Evolutionary conservation across 1,140 invertebrate genomes (phyloP).

Genomic region (Pseudomyrmex gracilis): DNA sequence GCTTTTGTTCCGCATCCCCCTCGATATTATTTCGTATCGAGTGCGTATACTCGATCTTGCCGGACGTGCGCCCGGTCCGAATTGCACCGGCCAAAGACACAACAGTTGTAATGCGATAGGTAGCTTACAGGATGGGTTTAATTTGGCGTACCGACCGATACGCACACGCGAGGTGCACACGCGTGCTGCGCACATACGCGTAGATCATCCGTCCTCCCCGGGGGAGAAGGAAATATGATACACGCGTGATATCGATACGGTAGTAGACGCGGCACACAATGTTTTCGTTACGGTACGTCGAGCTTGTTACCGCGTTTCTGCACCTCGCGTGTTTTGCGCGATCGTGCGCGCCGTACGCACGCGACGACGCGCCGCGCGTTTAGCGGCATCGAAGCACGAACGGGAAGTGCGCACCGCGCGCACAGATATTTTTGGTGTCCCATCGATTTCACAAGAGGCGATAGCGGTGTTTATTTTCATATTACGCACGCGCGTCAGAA

Average conservation of each 20-base stretch:
- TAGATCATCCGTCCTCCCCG: constrained; percentile 59
- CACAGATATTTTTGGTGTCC: constrained; percentile 50
- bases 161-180: constrained; percentile 32
- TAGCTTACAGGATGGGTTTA: constrained; percentile 45
- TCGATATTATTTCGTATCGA: constrained; percentile 43
- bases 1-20: background rate
- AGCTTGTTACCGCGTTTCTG: constrained; percentile 41
- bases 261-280: constrained; percentile 50
- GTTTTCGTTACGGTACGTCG: constrained; percentile 62
- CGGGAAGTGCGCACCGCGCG: background rate
- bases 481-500: constrained; percentile 28
- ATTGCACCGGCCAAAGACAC: constrained; percentile 47
- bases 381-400: background rate
- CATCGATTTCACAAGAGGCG: constrained; percentile 65
- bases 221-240: constrained; percentile 62
- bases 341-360: background rate
- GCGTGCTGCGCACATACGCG: constrained; percentile 17
- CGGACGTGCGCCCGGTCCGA: background rate
- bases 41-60: background rate
- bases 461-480: constrained; percentile 51
- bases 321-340: constrained; percentile 9
- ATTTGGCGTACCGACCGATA: constrained; percentile 37
- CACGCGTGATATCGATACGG: constrained; percentile 66
- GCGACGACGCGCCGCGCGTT: background rate
- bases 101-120: constrained; percentile 67